phyloP scores from a whole-genome alignment of 2,797 vertebrate species.

The Enteromius fasciolatus region DNA sequence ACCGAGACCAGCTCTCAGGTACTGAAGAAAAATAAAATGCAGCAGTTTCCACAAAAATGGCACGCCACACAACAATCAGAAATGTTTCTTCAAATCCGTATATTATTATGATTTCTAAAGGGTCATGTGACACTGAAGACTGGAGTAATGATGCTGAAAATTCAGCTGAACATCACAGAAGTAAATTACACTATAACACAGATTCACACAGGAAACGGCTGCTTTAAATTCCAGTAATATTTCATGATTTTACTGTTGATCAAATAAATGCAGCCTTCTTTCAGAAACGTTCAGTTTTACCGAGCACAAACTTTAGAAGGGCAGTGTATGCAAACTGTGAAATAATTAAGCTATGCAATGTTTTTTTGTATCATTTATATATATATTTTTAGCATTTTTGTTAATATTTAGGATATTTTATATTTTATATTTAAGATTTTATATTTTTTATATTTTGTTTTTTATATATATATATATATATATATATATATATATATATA shows the following conservation, averaged over 20 bases:
- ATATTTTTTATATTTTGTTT: too few relatives aligned
- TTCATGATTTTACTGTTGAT: background rate
- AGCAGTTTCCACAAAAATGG: background rate
- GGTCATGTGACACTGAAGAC: background rate
- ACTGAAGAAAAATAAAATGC: conserved; percentile 44
- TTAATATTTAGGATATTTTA: background rate
- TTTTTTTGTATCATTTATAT: background rate
- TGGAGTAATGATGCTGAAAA: conserved; percentile 4
- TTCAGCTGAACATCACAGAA: background rate
- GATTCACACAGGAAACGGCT: background rate
- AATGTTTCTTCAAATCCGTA: background rate
- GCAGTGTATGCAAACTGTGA: background rate
- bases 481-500: too few relatives aligned
- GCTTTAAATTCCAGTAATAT: rapidly evolving
- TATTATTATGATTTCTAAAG: background rate
- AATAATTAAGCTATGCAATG: background rate
- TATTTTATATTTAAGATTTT: too few relatives aligned
- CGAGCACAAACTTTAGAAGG: background rate
- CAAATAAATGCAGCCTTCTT: background rate
- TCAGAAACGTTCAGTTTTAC: background rate
- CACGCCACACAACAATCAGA: background rate
- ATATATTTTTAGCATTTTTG: background rate
- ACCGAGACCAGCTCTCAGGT: conserved; percentile 89
- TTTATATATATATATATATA: too few relatives aligned
- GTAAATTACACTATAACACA: background rate